Conservation (phyloP, 2,797 vertebrate genomes). For the Poeciliopsis turneri region DNA sequence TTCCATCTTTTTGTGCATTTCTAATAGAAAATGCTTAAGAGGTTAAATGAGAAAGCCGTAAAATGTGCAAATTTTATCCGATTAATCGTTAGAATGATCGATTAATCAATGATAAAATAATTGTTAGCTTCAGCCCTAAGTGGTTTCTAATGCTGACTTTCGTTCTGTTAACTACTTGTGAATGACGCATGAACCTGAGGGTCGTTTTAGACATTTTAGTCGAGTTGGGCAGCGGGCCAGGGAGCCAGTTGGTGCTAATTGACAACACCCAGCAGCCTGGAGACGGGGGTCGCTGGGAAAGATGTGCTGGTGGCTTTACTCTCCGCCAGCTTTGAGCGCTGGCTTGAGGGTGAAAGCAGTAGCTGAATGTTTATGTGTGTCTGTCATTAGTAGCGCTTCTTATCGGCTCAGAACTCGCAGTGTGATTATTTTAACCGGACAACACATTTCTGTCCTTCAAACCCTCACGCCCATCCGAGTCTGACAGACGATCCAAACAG, state of each 20-base stretch:
- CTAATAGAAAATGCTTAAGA: too few relatives aligned
- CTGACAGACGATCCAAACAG: constrained; percentile 68
- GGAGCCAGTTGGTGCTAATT: constrained; percentile 69
- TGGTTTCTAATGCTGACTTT: constrained; percentile 35
- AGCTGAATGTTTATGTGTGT: constrained; percentile 64
- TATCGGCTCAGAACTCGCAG: constrained; percentile 50
- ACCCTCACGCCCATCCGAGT: constrained; percentile 2
- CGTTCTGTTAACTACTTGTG: constrained; percentile 61
- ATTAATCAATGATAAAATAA: too few relatives aligned
- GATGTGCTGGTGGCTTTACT: constrained; percentile 59
- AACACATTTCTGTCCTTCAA: constrained; percentile 29
- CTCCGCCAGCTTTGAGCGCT: constrained; percentile 23
- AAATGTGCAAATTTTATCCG: too few relatives aligned
- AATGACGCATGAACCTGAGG: constrained; percentile 50
- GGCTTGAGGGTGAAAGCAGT: constrained; percentile 43
- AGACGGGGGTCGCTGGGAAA: constrained; percentile 54
- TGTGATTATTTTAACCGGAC: constrained; percentile 55
- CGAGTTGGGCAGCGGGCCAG: constrained; percentile 62
- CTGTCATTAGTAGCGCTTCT: constrained; percentile 60
- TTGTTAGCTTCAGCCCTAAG: too few relatives aligned
- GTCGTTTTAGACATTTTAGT: constrained; percentile 46
- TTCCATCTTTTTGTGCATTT: too few relatives aligned
- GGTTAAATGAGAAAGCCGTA: too few relatives aligned
- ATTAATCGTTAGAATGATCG: too few relatives aligned
- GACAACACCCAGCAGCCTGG: constrained; percentile 76